Conservation (phyloP, 1,140 invertebrate genomes). For the Bactericera cockerelli region DNA sequence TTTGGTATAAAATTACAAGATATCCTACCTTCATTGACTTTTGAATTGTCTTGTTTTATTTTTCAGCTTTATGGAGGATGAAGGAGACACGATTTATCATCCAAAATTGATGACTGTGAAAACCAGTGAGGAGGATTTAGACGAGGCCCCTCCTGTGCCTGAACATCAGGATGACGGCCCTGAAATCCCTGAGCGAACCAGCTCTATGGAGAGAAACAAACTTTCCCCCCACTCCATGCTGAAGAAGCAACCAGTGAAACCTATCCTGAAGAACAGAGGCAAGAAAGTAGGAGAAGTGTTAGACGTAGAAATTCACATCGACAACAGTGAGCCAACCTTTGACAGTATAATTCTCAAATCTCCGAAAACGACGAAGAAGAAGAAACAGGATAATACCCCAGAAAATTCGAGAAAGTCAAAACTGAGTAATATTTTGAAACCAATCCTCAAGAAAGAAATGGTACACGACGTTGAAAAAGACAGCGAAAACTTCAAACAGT, state of each 20-base stretch:
- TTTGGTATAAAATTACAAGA: no score
- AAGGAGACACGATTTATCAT: not conserved
- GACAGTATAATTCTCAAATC: conserved; percentile 18
- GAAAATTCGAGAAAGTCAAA: not conserved
- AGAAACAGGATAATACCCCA: conserved; percentile 22
- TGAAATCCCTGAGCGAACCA: not conserved
- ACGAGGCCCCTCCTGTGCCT: conserved; percentile 12
- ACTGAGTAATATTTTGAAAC: not conserved
- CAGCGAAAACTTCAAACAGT: not conserved
- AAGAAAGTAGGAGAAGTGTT: not conserved
- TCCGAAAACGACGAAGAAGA: conserved; percentile 23
- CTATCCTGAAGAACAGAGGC: not conserved
- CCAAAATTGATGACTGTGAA: not conserved
- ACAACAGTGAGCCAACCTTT: not conserved
- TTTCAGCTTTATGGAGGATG: conserved; percentile 8
- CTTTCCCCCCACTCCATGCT: conserved; percentile 19
- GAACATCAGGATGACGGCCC: not conserved
- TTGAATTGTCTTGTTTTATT: no score
- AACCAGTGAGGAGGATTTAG: not conserved
- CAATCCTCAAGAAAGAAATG: not conserved
- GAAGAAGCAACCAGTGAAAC: not conserved
- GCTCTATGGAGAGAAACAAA: conserved; percentile 16
- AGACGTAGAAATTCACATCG: not conserved
- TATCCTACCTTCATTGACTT: no score
- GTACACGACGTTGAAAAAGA: not conserved